Conservation (phyloP, 2,113 vertebrate genomes). For the Hemiscyllium ocellatum region DNA sequence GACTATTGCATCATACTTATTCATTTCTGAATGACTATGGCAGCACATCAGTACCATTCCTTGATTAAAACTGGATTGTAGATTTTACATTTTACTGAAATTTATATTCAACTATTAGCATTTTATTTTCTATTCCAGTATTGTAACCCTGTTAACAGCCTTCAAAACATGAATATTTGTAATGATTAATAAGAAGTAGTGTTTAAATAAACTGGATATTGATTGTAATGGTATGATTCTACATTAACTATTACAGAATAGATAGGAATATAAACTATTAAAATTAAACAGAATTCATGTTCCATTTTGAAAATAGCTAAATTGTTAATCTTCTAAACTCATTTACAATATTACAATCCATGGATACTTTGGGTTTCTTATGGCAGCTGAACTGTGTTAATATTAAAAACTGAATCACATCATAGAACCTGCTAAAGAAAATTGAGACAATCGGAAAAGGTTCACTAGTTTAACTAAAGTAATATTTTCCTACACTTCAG, state of each 20-base stretch:
- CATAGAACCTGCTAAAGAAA: background rate
- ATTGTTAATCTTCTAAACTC: conserved; percentile 23
- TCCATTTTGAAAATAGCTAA: conserved; percentile 8
- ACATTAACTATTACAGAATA: background rate
- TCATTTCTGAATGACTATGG: conserved; percentile 5
- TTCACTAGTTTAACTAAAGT: conserved; percentile 16
- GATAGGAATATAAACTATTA: background rate
- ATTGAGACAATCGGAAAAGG: conserved; percentile 31
- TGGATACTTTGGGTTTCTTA: background rate
- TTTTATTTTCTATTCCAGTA: background rate
- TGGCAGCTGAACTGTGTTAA: background rate
- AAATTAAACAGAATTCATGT: background rate
- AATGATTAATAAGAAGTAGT: background rate
- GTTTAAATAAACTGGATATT: conserved; percentile 12
- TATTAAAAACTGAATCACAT: conserved; percentile 2
- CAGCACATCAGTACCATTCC: background rate
- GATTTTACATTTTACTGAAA: background rate
- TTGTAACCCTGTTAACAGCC: background rate
- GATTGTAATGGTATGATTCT: conserved; percentile 9
- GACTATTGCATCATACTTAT: background rate
- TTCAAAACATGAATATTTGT: conserved; percentile 9
- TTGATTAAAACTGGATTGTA: background rate
- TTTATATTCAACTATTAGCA: background rate
- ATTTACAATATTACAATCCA: background rate
- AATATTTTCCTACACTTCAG: conserved; percentile 22